Percentiles rank a stretch among this genome's conserved stretches.
These are phyloP conservation scores for Percopsis transmontana DNA, from an alignment of 2,113 vertebrate species.

Conservation along the genomic window DNA sequence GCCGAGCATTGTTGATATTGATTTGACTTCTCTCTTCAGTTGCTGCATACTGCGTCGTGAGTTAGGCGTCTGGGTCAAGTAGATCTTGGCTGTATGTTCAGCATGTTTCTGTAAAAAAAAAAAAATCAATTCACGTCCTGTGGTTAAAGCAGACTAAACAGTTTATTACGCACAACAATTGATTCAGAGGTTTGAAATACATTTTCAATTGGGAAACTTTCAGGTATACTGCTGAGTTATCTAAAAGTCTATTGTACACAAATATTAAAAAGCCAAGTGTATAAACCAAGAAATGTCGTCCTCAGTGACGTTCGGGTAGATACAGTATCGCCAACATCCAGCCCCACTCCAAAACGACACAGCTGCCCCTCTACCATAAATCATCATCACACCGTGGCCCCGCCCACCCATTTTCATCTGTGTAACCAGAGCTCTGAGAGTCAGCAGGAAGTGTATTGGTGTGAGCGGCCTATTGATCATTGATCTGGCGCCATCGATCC, in stretches of 20 bases:
- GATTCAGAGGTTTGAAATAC: no score
- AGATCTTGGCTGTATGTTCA: constrained; percentile 1
- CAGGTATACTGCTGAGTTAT: no score
- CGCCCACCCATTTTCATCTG: constrained; percentile 70
- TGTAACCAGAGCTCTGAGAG: constrained; percentile 63
- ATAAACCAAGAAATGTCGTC: no score
- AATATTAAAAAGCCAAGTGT: no score
- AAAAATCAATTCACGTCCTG: no score
- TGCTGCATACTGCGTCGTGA: constrained; percentile 2
- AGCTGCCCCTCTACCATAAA: constrained; percentile 65
- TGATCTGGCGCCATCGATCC: constrained; percentile 71
- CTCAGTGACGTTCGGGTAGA: no score
- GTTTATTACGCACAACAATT: no score
- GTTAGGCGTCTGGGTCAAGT: background rate
- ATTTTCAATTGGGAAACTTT: no score
- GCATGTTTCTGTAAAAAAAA: constrained; percentile 1
- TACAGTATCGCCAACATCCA: no score
- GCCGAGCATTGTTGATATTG: constrained; percentile 25
- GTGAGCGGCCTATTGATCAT: constrained; percentile 73
- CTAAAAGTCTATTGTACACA: no score
- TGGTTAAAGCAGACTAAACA: no score
- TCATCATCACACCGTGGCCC: constrained; percentile 65
- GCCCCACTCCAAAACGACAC: no score
- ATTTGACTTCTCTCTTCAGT: constrained; percentile 28
- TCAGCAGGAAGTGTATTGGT: constrained; percentile 72